phyloP scores from a whole-genome alignment of 2,113 vertebrate species.

The Melospiza melodia region DNA sequence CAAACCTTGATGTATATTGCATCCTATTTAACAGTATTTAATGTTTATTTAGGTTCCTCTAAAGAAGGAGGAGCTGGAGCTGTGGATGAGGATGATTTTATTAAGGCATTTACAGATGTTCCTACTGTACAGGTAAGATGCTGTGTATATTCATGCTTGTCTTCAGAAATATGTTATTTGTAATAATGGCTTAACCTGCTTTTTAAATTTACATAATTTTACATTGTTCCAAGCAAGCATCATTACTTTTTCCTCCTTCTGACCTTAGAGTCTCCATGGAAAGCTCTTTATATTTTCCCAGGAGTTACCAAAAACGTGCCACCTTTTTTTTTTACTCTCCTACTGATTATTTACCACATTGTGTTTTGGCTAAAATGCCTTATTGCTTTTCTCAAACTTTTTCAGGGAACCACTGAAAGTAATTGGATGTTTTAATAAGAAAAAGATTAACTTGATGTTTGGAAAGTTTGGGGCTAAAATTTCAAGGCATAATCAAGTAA shows the following conservation, averaged over 20 bases:
- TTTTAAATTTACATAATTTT: neutral
- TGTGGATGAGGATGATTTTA: slow-evolving; percentile 95
- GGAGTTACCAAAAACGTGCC: neutral
- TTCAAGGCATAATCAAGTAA: neutral
- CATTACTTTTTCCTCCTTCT: neutral
- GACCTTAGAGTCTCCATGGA: neutral
- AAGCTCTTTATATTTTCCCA: neutral
- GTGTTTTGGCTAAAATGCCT: neutral
- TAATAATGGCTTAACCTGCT: neutral
- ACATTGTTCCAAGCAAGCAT: neutral
- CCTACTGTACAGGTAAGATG: slow-evolving; percentile 87
- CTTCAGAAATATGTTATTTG: neutral
- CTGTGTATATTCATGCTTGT: neutral
- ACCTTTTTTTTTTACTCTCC: neutral
- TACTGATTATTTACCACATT: neutral
- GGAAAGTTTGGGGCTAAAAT: neutral
- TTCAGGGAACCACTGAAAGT: neutral
- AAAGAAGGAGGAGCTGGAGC: slow-evolving; percentile 90
- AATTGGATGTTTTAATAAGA: neutral
- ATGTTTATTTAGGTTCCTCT: slow-evolving; percentile 75
- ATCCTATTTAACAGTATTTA: neutral
- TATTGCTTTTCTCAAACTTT: neutral
- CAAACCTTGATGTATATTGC: neutral
- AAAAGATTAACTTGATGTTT: neutral
- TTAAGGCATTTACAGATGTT: slow-evolving; percentile 93